A percentile compares a stretch with the other conserved stretches of the same genome.
Evolutionary conservation across 2,797 vertebrate species (phyloP).

Genomic region (Sebastes kiyomatsui): DNA sequence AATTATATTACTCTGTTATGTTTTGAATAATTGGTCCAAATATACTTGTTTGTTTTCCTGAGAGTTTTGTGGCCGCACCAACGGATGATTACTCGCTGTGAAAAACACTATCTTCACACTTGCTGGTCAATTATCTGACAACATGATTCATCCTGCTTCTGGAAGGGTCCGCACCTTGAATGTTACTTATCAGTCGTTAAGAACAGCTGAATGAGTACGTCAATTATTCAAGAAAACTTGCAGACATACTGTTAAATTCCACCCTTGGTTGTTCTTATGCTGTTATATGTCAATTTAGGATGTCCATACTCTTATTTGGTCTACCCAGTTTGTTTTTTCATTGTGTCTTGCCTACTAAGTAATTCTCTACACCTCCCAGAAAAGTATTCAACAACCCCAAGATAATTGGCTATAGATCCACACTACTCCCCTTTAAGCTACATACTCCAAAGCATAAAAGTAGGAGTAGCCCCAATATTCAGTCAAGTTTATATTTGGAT

Average conservation of each 20-base stretch:
- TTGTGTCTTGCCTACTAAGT: background rate
- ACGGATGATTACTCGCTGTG: background rate
- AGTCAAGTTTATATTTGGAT: background rate
- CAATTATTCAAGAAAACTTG: background rate
- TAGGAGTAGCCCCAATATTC: background rate
- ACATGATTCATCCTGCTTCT: constrained; percentile 16
- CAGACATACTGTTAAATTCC: background rate
- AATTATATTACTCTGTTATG: constrained; percentile 44
- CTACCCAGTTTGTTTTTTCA: background rate
- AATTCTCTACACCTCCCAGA: background rate
- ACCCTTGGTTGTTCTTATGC: background rate
- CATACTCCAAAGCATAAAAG: background rate
- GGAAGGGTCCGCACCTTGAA: background rate
- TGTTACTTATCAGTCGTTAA: background rate
- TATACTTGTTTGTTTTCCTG: constrained; percentile 34
- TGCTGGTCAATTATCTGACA: constrained; percentile 19
- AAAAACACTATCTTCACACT: constrained; percentile 7
- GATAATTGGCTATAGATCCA: background rate
- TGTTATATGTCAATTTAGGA: background rate
- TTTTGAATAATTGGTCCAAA: constrained; percentile 61
- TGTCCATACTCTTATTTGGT: background rate
- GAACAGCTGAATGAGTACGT: background rate
- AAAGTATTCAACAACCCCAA: background rate
- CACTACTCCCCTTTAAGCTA: background rate
- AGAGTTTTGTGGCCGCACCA: background rate